These are phyloP conservation scores for Takifugu flavidus DNA, from an alignment of 2,113 vertebrate species.

Conservation along the genomic window DNA sequence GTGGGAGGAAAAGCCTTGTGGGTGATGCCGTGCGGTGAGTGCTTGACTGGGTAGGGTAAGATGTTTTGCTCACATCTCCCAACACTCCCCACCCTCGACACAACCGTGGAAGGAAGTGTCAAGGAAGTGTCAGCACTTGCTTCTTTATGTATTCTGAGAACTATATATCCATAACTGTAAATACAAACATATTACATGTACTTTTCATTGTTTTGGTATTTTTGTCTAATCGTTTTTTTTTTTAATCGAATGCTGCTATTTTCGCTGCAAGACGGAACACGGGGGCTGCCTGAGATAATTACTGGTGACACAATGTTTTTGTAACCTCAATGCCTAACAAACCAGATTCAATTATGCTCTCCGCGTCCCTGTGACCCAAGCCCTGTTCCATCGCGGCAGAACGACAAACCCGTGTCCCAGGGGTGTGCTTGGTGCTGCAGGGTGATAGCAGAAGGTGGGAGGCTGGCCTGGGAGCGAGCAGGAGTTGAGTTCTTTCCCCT, in stretches of 20 bases:
- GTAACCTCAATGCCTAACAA: constrained; percentile 77
- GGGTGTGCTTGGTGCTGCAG: constrained; percentile 35
- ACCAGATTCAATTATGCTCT: constrained; percentile 72
- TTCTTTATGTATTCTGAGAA: constrained; percentile 26
- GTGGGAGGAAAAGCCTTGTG: constrained; percentile 49
- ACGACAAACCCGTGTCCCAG: constrained; percentile 50
- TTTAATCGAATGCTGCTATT: constrained; percentile 24
- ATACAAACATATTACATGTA: too few relatives aligned
- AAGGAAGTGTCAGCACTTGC: constrained; percentile 17
- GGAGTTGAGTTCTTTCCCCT: constrained; percentile 72
- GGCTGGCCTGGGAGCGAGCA: constrained; percentile 38
- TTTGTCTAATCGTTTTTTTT: constrained; percentile 6
- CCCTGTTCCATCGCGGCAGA: constrained; percentile 39
- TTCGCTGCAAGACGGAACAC: constrained; percentile 27
- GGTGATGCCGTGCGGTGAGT: constrained; percentile 41
- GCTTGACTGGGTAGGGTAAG: constrained; percentile 40
- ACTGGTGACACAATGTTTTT: constrained; percentile 78
- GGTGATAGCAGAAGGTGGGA: constrained; percentile 41
- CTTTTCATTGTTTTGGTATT: too few relatives aligned
- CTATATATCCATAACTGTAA: too few relatives aligned
- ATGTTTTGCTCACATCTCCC: background rate
- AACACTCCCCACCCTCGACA: constrained; percentile 14
- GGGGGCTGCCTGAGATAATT: constrained; percentile 64
- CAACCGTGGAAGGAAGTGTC: constrained; percentile 1
- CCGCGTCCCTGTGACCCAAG: constrained; percentile 65